Percentiles rank a stretch among this genome's conserved stretches.
These are phyloP conservation scores for Acanthiza pusilla DNA, from an alignment of 2,797 vertebrate species.

Conservation along the genomic window DNA sequence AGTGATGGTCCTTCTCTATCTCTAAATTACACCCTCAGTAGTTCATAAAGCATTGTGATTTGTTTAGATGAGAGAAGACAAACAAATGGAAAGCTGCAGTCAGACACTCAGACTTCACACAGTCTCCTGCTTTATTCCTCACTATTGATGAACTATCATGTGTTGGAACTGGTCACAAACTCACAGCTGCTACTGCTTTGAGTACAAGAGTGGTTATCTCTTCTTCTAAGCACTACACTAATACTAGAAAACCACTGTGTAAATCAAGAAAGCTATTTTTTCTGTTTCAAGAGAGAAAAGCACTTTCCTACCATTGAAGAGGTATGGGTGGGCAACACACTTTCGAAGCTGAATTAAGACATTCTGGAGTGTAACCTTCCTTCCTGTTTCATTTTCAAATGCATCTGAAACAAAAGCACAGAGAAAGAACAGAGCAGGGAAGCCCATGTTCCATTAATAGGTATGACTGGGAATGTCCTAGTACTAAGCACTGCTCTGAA, in stretches of 20 bases:
- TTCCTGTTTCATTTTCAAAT: slow-evolving; percentile 80
- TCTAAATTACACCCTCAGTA: neutral
- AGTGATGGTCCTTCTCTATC: neutral
- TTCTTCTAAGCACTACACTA: neutral
- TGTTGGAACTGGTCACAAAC: neutral
- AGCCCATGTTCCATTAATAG: neutral
- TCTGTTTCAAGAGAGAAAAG: neutral
- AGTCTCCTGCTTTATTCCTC: neutral
- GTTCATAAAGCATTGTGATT: neutral
- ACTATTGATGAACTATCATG: neutral
- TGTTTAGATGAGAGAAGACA: neutral
- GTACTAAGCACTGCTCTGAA: neutral
- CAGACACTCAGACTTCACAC: neutral
- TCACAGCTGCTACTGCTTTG: neutral
- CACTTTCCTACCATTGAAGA: slow-evolving; percentile 85
- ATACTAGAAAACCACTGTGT: neutral
- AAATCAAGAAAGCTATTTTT: neutral
- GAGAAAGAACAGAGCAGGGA: neutral
- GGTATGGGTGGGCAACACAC: slow-evolving; percentile 89
- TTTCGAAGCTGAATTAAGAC: slow-evolving; percentile 89
- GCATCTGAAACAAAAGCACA: slow-evolving; percentile 76
- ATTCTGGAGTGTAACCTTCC: slow-evolving; percentile 84
- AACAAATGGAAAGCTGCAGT: neutral
- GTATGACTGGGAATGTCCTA: neutral
- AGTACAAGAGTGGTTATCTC: neutral